These are phyloP conservation scores for Chaunax sp. DNA, from an alignment of 2,797 vertebrate species.

Conservation along the genomic window DNA sequence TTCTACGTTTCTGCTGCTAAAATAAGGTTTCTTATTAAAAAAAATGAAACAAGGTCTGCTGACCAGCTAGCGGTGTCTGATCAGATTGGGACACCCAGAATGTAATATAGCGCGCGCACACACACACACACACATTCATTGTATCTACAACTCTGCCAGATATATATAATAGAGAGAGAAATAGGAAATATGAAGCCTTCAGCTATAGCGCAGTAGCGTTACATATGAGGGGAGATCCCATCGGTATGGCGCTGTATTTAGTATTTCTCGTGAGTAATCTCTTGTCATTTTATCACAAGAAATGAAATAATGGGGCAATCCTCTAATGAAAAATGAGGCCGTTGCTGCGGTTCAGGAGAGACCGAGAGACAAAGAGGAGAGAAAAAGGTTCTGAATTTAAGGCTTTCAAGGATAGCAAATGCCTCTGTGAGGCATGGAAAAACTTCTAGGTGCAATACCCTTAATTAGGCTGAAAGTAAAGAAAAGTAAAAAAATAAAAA, in stretches of 20 bases:
- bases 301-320: slow-evolving; percentile 82
- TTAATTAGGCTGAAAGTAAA: slow-evolving; percentile 51
- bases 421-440: slow-evolving; percentile 9
- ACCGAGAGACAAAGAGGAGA: slow-evolving; percentile 68
- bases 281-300: slow-evolving; percentile 84
- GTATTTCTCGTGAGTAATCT: slow-evolving; percentile 84
- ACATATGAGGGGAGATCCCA: slow-evolving; percentile 82
- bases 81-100: slow-evolving; percentile 71
- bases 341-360: slow-evolving; percentile 57
- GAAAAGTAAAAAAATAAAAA: slow-evolving; percentile 25
- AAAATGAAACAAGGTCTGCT: slow-evolving; percentile 48
- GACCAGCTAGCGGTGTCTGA: slow-evolving; percentile 71
- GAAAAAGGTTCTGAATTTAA: slow-evolving; percentile 60
- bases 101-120: slow-evolving; percentile 55
- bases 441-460: slow-evolving; percentile 20
- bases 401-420: slow-evolving; percentile 54
- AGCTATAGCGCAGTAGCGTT: slow-evolving; percentile 64
- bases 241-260: slow-evolving; percentile 79
- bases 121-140: slow-evolving; percentile 40
- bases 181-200: slow-evolving; percentile 82
- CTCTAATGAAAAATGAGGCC: slow-evolving; percentile 81
- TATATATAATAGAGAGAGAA: slow-evolving; percentile 81
- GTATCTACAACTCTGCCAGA: slow-evolving; percentile 76
- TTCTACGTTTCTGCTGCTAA: slow-evolving; percentile 41
- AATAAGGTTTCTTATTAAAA: slow-evolving; percentile 44